Evolutionary conservation across 2,113 vertebrate species (phyloP), one percentile per base, ranked within the genome.

Genomic region (Brevimyrus niger): DNA sequence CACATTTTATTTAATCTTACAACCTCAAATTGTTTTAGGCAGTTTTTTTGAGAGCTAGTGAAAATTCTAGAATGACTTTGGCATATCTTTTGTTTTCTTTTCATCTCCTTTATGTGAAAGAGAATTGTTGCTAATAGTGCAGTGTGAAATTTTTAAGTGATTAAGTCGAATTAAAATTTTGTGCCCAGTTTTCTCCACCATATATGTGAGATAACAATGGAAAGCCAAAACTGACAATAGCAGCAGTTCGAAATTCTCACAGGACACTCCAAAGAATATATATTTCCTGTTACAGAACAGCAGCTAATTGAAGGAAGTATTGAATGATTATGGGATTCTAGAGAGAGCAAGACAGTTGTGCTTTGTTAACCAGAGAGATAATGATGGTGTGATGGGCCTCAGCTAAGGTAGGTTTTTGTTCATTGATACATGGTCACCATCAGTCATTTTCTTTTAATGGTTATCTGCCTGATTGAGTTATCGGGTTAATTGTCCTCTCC

Each of bases 291-390:
- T 89, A 13, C 35, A 11, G 51, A 47, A 65, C 50, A 47, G 11
- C 42, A 85, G 35, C 73, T 85, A 58, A 89, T 23, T 46, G n/a
- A 83, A 44, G 80, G 15, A 58, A 27, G 48, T 7, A 21, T 19
- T 42, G 44, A 47, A 44, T 55, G 46, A 19, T 17, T 17, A 65
- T 53, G 11, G 80, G 80, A 65, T 31, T 46, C 19, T 61, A 69
- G 7, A 89, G n/a, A 11, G 35, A 48, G 38, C n/a, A 53, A n/a
- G 46, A 84, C 31, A 31, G 19, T 19, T 69, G 27, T 87, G 2
- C n/a, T 80, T 76, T 87, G 44, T 35, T 86, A n/a, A 17, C 53
- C 35, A 76, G 82, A 89, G 42, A 89, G 47, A 87, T 38, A 58
- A 51, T n/a, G 27, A 8, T 19, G 31, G 46, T 73, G 47, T 3